Base-by-base conservation (phyloP, 2,888 invertebrate genomes). In the Coenonympha glycerion region DNA sequence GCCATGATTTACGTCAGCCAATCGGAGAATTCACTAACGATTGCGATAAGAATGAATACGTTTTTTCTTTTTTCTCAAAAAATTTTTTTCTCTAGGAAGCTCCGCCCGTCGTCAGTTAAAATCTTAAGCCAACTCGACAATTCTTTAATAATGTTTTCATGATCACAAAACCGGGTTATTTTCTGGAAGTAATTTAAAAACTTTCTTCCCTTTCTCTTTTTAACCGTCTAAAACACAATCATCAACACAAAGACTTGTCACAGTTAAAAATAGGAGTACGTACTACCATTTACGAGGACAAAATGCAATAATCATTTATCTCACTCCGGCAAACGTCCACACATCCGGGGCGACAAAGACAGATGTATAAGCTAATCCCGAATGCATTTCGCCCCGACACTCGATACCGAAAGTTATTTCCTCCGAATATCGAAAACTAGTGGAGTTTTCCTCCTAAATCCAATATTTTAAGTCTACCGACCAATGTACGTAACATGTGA, bases 401-500 rank as follows among this genome's bases (percentile, higher is more conserved):
- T 58, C 50, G 52, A 60, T 59, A 55, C 55, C 36, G 49, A 63
- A 61, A 52, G 60, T 59, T 56, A 70, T 70, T 71, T 72, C 70
- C 70, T 62, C 24, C 48, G 51, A 59, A 60, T 61, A 60, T 64
- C 60, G 61, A 63, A 61, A 63, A 62, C 59, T 63, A 59, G 58
- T 55, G 5, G 24, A 33, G 39, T 33, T 47, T 33, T 44, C 30
- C 31, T 28, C 19, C 28, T 21, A 40, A 42, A 21, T 39, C 21
- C 55, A 58, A 62, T 63, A 62, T 65, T 68, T 57, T 48, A 52
- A 51, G 52, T 50, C 45, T 44, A 49, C 46, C 40, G 44, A 46
- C 48, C 39, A 22, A 30, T 34, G 34, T 22, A 40, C 9, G 44
- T n/a, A n/a, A n/a, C n/a, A n/a, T n/a, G n/a, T n/a, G n/a, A n/a